Conservation (phyloP, 2,888 invertebrate genomes). For the Beris chalybata region DNA sequence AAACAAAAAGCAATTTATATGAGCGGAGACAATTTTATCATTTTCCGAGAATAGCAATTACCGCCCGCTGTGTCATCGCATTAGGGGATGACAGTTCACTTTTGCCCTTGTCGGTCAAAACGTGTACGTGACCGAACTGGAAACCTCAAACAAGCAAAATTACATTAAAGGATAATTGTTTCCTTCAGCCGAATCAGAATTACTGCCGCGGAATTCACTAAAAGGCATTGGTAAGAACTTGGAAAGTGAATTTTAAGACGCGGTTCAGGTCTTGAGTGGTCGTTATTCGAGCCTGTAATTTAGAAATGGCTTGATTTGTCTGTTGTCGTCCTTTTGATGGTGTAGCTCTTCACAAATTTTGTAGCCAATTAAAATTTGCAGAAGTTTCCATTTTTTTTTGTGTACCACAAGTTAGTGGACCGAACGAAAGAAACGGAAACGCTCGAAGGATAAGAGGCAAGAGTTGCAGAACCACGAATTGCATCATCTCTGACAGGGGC, state of each 20-base stretch:
- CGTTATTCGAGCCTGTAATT: background rate
- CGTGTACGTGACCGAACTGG: slow-evolving; percentile 3
- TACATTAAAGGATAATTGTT: slow-evolving; percentile 21
- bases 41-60: slow-evolving; percentile 34
- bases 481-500: background rate
- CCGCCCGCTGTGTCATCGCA: slow-evolving; percentile 35
- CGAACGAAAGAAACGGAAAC: background rate
- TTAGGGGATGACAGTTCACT: slow-evolving; percentile 28
- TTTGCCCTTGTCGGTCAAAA: slow-evolving; percentile 14
- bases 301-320: too few relatives aligned
- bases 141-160: slow-evolving; percentile 25
- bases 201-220: slow-evolving; percentile 1
- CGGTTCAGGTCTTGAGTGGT: background rate
- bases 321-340: background rate
- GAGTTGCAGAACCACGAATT: background rate
- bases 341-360: slow-evolving; percentile 22
- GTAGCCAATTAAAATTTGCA: slow-evolving; percentile 28
- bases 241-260: slow-evolving; percentile 20
- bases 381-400: slow-evolving; percentile 3
- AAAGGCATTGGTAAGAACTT: background rate
- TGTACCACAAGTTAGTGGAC: background rate
- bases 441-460: background rate
- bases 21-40: slow-evolving; percentile 30
- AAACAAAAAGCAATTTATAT: slow-evolving; percentile 31
- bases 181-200: slow-evolving; percentile 15